These are phyloP conservation scores for Salvator merianae DNA, from an alignment of 2,113 vertebrate genomes.

Conservation along the genomic window DNA sequence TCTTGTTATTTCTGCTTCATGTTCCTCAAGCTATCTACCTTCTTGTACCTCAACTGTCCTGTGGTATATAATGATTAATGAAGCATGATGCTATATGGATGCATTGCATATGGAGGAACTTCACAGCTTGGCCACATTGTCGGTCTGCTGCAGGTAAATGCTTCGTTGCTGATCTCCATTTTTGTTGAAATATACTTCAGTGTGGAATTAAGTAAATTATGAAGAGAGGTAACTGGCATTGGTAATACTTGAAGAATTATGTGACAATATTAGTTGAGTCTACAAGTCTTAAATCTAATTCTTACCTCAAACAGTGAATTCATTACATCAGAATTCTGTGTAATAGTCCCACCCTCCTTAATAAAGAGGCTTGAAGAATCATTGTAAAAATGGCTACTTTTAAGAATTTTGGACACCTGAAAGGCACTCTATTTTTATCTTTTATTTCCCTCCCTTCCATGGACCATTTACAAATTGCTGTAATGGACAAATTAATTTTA, in stretches of 20 bases:
- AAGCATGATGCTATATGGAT: constrained; percentile 40
- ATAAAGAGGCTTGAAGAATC: not conserved
- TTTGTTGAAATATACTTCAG: not conserved
- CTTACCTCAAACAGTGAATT: not conserved
- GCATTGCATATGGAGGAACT: constrained; percentile 20
- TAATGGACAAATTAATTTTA: too few species aligned
- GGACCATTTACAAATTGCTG: too few species aligned
- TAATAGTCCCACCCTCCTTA: not conserved
- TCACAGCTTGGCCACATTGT: constrained; percentile 32
- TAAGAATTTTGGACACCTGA: not conserved
- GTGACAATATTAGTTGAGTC: not conserved
- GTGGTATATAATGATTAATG: constrained; percentile 18
- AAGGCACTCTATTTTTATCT: not conserved
- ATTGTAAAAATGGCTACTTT: not conserved
- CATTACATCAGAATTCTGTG: not conserved
- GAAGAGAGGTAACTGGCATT: not conserved
- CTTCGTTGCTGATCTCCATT: not conserved
- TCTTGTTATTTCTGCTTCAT: constrained; percentile 56
- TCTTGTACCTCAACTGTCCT: constrained; percentile 44
- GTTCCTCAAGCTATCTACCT: constrained; percentile 46
- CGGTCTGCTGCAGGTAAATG: not conserved
- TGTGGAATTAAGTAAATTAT: not conserved
- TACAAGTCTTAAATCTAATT: not conserved
- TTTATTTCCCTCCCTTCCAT: too few species aligned
- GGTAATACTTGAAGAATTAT: not conserved